Conservation (phyloP, 2,797 vertebrate genomes). For the Ciconia nigra region DNA sequence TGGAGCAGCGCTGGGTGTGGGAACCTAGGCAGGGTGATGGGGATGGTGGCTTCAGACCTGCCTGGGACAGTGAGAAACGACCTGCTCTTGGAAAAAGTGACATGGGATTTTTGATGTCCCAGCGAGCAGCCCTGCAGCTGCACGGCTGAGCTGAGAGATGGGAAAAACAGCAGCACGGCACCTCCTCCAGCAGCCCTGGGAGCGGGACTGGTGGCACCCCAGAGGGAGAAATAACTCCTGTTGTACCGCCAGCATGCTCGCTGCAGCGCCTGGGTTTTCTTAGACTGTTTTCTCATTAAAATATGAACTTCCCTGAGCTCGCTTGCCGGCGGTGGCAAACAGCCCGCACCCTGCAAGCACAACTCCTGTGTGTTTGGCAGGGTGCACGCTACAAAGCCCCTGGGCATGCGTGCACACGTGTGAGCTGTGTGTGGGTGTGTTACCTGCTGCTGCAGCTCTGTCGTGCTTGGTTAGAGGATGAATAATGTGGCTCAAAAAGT, state of each 20-base stretch:
- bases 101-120: fast-evolving
- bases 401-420: fast-evolving
- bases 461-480: not conserved
- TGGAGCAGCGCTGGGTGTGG: not conserved
- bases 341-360: no score
- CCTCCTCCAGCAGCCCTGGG: not conserved
- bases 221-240: not conserved
- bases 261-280: not conserved
- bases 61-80: not conserved
- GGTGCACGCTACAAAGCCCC: not conserved
- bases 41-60: not conserved
- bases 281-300: not conserved
- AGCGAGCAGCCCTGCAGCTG: not conserved
- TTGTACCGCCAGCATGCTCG: fast-evolving
- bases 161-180: not conserved
- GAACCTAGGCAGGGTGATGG: no score
- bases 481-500: not conserved
- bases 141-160: not conserved
- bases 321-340: not conserved
- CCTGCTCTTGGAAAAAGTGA: not conserved
- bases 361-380: not conserved
- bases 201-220: not conserved
- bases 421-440: not conserved
- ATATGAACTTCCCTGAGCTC: not conserved
- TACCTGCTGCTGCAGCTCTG: not conserved